These are phyloP conservation scores for Scomber colias DNA, from an alignment of 2,113 vertebrate species.

Conservation along the genomic window DNA sequence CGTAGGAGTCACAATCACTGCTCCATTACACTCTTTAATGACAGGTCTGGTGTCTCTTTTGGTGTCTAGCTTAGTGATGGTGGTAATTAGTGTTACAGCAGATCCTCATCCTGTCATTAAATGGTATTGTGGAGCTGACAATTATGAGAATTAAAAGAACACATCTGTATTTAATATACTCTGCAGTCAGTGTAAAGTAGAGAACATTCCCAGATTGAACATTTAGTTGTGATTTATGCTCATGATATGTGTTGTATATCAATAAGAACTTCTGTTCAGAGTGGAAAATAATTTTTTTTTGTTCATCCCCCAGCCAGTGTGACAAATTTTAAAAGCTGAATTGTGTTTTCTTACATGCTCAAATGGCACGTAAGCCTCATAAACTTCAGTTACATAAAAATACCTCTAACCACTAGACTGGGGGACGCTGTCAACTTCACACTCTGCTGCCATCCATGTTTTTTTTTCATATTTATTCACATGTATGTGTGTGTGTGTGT, in stretches of 20 bases:
- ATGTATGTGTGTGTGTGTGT: not conserved
- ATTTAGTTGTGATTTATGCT: constrained; percentile 1
- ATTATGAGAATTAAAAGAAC: constrained; percentile 10
- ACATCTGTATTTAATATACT: constrained; percentile 9
- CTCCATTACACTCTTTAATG: constrained; percentile 37
- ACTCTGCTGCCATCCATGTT: constrained; percentile 18
- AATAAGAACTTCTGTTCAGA: not conserved
- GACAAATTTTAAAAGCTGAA: constrained; percentile 24
- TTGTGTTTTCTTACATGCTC: constrained; percentile 21
- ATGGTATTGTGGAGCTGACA: constrained; percentile 1
- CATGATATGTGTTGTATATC: constrained; percentile 58
- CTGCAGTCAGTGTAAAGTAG: not conserved
- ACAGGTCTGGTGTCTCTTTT: constrained; percentile 37
- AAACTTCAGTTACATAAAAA: constrained; percentile 36
- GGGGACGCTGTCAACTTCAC: constrained; percentile 34
- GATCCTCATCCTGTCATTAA: constrained; percentile 40
- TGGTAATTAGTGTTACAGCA: constrained; percentile 38
- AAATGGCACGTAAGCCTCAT: constrained; percentile 14
- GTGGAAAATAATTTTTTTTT: constrained; percentile 17
- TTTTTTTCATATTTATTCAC: constrained; percentile 24
- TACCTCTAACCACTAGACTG: constrained; percentile 24
- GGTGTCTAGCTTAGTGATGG: constrained; percentile 4
- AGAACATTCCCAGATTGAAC: constrained; percentile 10
- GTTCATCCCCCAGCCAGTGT: not conserved
- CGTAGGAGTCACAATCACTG: constrained; percentile 25